Conservation (phyloP, 1,140 invertebrate genomes). For the Cydia splendana region DNA sequence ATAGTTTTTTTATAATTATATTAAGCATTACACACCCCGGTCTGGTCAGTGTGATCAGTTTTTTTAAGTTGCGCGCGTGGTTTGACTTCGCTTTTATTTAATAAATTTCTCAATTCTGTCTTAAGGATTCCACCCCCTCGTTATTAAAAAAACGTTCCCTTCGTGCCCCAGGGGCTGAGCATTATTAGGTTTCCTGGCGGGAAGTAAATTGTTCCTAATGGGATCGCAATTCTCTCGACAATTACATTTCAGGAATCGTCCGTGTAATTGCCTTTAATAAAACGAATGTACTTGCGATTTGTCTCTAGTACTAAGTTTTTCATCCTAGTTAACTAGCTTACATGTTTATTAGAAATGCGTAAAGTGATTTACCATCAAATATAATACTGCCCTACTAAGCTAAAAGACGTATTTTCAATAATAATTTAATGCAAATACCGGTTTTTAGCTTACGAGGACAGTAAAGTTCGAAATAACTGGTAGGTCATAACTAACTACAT, state of each 20-base stretch:
- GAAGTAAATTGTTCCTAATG: conserved; percentile 28
- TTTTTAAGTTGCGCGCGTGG: background rate
- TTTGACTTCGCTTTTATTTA: background rate
- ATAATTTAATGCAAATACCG: no score
- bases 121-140: background rate
- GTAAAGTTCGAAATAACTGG: no score
- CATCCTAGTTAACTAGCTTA: background rate
- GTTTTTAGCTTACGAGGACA: no score
- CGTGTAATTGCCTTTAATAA: conserved; percentile 8
- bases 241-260: conserved; percentile 6
- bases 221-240: conserved; percentile 28
- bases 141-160: background rate
- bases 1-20: no score
- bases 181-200: conserved; percentile 25
- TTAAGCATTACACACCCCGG: no score
- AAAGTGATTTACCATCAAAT: no score
- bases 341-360: background rate
- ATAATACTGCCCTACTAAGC: no score
- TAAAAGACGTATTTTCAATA: no score
- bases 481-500: no score
- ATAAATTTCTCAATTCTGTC: background rate
- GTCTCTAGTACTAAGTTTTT: background rate
- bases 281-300: background rate
- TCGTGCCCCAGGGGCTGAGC: background rate
- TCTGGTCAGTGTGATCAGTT: no score